Base-by-base conservation (phyloP, 2,888 invertebrate genomes). In the Andrena bicolor region DNA sequence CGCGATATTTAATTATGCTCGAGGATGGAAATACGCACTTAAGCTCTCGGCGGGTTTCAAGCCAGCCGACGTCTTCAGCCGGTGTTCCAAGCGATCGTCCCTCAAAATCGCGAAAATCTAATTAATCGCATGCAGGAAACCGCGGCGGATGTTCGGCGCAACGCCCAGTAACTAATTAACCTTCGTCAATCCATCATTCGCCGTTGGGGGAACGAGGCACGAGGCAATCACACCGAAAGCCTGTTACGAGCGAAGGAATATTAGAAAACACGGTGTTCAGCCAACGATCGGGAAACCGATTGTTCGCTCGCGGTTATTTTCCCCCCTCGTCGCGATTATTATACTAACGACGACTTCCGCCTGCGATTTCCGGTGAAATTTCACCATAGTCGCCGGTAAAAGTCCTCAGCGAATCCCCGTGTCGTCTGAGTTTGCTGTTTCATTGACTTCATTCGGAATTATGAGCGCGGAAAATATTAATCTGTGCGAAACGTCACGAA, bases 111-210 rank as follows among this genome's bases (percentile, higher is more conserved):
- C 76, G 82, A 80, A 83, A 83, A 83, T 83, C 82, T 83, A 83
- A 83, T 83, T 80, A 83, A 83, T 83, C 80, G 80, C 66, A 73
- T 80, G 76, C 82, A 83, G 82, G 80, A 83, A 83, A 76, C 82
- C 80, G 82, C 69, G 76, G 82, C 80, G 82, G 82, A 83, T 83
- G 82, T 73, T 73, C 73, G 76, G 56, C 71, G 82, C 60, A 83
- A 83, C 76, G 69, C 70, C 73, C 76, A 63, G 73, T 74, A 83
- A 76, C 76, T 83, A 83, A 83, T 83, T 83, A 83, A 83, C 82
- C 82, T 80, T 76, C 80, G 82, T 66, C 80, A 72, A 83, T 83
- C 82, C 82, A 83, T 83, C 82, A 83, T 83, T 80, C 80, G 80
- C 41, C 71, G 75, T 75, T 63, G 82, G 35, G 71, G 10, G 74